Conservation (phyloP, 2,113 vertebrate genomes). For the Caretta caretta region DNA sequence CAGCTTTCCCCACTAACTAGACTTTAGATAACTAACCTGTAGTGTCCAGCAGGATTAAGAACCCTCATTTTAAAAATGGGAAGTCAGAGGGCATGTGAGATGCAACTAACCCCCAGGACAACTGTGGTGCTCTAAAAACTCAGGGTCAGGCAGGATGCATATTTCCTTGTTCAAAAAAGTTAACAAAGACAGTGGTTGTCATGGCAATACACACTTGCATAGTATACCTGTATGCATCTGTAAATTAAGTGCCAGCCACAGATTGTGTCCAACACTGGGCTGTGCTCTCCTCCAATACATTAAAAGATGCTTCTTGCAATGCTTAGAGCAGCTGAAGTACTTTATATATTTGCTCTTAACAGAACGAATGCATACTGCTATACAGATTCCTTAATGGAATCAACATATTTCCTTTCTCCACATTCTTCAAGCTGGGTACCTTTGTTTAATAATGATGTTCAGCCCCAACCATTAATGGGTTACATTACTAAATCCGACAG, state of each 20-base stretch:
- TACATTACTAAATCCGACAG: conserved; percentile 50
- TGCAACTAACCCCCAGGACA: conserved; percentile 69
- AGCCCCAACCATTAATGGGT: conserved; percentile 74
- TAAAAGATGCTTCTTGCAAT: conserved; percentile 79
- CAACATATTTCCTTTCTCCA: conserved; percentile 92
- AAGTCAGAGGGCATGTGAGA: conserved; percentile 57
- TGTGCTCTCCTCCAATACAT: conserved; percentile 78
- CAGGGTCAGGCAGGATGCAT: conserved; percentile 73
- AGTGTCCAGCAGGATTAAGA: conserved; percentile 58
- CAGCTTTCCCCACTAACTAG: conserved; percentile 39
- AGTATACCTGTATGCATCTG: conserved; percentile 88
- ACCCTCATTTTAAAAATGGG: conserved; percentile 44
- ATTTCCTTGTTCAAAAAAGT: conserved; percentile 68
- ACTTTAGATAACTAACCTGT: conserved; percentile 49
- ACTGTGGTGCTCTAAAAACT: conserved; percentile 72
- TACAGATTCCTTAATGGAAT: conserved; percentile 96
- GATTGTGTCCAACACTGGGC: conserved; percentile 74
- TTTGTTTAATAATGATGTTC: conserved; percentile 52
- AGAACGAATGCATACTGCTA: conserved; percentile 89
- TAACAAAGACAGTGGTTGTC: conserved; percentile 79
- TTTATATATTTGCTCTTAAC: conserved; percentile 85
- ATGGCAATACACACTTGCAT: conserved; percentile 89
- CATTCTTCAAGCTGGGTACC: conserved; percentile 85
- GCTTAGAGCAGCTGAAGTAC: conserved; percentile 85
- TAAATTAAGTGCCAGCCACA: conserved; percentile 80